Conservation (phyloP, 2,113 vertebrate species). For the Oceanodroma tethys region DNA sequence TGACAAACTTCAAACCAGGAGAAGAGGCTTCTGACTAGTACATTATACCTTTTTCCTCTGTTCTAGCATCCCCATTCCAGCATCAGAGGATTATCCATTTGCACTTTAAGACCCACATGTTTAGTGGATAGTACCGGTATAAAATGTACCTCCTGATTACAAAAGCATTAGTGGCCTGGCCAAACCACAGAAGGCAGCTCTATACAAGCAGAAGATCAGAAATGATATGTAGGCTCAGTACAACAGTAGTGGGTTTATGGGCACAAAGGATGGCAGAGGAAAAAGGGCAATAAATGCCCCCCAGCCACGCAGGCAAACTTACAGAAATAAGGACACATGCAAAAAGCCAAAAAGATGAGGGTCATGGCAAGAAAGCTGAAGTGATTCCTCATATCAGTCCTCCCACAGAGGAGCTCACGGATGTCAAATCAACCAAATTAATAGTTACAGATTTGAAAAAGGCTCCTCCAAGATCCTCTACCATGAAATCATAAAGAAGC, state of each 20-base stretch:
- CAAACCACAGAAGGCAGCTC: not conserved
- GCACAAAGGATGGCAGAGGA: not conserved
- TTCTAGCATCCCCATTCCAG: not conserved
- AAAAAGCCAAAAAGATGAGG: not conserved
- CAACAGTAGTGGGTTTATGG: not conserved
- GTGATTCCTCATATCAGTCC: not conserved
- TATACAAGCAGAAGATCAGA: not conserved
- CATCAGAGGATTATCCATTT: not conserved
- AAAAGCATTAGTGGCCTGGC: not conserved
- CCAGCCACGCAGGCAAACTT: not conserved
- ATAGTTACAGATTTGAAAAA: not conserved
- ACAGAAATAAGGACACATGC: not conserved
- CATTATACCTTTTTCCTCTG: not conserved
- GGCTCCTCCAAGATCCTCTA: not conserved
- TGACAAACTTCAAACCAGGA: not conserved
- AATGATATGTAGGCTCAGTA: not conserved
- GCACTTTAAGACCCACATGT: not conserved
- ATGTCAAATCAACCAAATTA: not conserved
- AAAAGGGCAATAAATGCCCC: not conserved
- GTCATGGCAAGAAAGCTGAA: not conserved
- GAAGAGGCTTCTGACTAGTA: not conserved
- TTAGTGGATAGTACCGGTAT: not conserved
- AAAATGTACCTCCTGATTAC: not conserved
- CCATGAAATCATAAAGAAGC: not conserved
- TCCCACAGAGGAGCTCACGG: not conserved